Evolutionary conservation across 2,113 vertebrate genomes (phyloP).

Genomic region (Brachypodius melanocephalos): DNA sequence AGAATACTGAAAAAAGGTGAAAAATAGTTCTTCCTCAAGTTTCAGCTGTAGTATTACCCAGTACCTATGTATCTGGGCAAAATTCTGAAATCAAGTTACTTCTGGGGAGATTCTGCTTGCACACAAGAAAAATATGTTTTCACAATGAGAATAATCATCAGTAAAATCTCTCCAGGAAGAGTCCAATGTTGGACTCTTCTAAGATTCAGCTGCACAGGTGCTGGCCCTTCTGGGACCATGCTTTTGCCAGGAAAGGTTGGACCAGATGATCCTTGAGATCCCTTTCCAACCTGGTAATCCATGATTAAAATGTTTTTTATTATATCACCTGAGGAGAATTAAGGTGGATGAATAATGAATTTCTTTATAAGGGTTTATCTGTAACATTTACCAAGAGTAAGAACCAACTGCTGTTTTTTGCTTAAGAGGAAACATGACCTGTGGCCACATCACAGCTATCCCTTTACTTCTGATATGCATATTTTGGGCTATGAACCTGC

Average conservation of each 20-base stretch:
- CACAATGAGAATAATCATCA: neutral
- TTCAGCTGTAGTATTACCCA: neutral
- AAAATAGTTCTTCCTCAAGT: neutral
- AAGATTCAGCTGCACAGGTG: neutral
- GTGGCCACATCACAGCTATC: neutral
- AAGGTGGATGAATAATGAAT: neutral
- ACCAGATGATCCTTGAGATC: neutral
- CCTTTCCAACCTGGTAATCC: neutral
- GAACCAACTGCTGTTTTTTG: neutral
- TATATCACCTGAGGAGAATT: neutral
- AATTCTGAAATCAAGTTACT: neutral
- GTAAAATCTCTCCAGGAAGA: neutral
- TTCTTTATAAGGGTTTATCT: neutral
- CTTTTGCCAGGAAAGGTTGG: neutral
- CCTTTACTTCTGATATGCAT: neutral
- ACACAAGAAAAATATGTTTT: neutral
- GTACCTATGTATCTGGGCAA: neutral
- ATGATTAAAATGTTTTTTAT: neutral
- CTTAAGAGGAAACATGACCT: neutral
- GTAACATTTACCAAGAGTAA: neutral
- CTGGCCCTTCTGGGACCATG: neutral
- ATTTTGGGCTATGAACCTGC: neutral
- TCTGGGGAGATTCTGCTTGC: neutral
- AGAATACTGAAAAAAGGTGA: neutral
- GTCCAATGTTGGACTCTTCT: neutral